phyloP scores from a whole-genome alignment of 2,113 vertebrate species.

The Australoheros scitulus region DNA sequence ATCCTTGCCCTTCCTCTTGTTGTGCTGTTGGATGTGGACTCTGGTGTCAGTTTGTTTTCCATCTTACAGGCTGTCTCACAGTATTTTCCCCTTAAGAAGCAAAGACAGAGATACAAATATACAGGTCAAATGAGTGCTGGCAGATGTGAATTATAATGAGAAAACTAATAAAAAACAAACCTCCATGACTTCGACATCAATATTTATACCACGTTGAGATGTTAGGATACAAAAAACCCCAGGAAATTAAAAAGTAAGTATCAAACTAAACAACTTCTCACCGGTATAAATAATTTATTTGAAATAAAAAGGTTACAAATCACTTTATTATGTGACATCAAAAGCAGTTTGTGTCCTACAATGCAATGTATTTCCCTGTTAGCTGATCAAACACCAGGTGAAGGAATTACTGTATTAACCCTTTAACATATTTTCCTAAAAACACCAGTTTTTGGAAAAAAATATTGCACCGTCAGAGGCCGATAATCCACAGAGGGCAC shows the following conservation, averaged over 20 bases:
- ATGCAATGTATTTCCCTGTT: background rate
- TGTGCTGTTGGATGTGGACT: background rate
- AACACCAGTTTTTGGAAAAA: background rate
- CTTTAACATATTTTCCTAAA: background rate
- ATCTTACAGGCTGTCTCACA: background rate
- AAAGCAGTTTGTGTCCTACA: background rate
- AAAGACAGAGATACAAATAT: background rate
- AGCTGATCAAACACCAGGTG: background rate
- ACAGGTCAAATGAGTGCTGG: background rate
- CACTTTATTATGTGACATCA: background rate
- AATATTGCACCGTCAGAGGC: background rate
- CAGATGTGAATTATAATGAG: background rate
- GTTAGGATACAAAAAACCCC: background rate
- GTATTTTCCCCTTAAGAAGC: background rate
- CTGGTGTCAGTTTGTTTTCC: slow-evolving; percentile 28
- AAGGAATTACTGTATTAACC: background rate
- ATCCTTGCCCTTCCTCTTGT: slow-evolving; percentile 22
- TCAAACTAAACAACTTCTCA: background rate
- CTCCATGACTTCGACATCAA: no score
- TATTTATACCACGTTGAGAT: no score
- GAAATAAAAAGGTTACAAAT: background rate
- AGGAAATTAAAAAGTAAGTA: background rate
- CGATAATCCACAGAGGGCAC: background rate
- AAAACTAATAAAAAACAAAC: no score
- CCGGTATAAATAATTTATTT: background rate